Evolutionary conservation across 2,797 vertebrate genomes (phyloP).

Genomic region (Anguilla pacifica): DNA sequence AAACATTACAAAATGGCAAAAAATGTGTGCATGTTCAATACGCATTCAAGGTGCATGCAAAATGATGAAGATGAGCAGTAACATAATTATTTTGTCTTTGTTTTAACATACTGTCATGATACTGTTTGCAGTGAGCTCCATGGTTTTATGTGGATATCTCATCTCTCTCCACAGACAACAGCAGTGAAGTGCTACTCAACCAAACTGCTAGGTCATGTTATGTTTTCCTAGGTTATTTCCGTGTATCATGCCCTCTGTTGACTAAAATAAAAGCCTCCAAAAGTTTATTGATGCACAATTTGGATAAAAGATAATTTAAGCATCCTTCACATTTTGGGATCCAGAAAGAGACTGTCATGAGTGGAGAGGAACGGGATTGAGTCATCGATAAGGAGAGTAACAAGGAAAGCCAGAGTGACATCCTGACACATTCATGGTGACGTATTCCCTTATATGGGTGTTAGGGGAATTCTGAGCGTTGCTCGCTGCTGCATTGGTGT

Average conservation of each 20-base stretch:
- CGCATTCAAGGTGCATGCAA: background rate
- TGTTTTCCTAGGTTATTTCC: background rate
- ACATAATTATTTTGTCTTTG: background rate
- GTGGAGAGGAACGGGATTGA: background rate
- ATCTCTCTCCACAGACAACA: background rate
- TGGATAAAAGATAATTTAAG: background rate
- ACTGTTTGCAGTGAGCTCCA: background rate
- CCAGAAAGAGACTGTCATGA: background rate
- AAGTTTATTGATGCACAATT: background rate
- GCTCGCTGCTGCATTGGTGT: slow-evolving; percentile 30
- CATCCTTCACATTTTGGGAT: background rate
- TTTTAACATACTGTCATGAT: background rate
- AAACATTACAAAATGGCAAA: background rate
- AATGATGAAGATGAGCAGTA: background rate
- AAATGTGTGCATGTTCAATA: background rate
- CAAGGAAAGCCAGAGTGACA: slow-evolving; percentile 9
- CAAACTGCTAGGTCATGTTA: background rate
- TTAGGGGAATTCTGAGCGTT: slow-evolving; percentile 29
- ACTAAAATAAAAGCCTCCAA: background rate
- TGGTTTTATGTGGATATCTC: background rate
- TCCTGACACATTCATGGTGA: slow-evolving; percentile 19
- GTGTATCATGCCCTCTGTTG: too few species aligned
- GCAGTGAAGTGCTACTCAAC: background rate
- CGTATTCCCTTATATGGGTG: slow-evolving; percentile 10
- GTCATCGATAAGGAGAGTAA: background rate